Base-by-base conservation (phyloP, 1,140 invertebrate species). In the Bombus balteatus region DNA sequence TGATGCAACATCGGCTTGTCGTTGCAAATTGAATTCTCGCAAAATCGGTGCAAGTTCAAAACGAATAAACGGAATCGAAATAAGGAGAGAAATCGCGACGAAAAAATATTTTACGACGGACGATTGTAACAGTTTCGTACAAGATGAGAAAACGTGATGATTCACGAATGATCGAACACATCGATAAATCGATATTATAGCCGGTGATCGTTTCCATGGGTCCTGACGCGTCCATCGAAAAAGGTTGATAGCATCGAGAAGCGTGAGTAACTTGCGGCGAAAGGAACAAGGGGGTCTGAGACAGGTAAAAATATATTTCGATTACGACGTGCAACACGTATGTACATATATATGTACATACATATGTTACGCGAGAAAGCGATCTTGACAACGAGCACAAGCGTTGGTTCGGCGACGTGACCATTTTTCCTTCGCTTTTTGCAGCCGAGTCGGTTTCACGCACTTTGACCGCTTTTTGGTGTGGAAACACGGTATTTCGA, bases 231-330 rank as follows among this genome's bases (percentile, higher is more conserved):
- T 39, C 25, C 22, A 53, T 53, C 47, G 32, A 34, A 39, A 32
- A 34, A 81, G 53, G 65, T 81, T 47, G 73, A 59, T 57, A 88
- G n/a, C 57, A 57, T 59, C 34, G 41, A 39, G 41, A 41, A 85
- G 39, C 28, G 28, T 32, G 41, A 62, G 57, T 65, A 76, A 59
- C 47, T 25, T 66, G 68, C 22, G 47, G 25, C 57, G 43, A 32
- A 66, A 39, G 53, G 43, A 53, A 37, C 18, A 32, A 53, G 47
- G 10, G 68, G 65, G 1, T 37, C 15, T 65, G 32, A 59, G 41
- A 34, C 47, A 59, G 65, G 62, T 78, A 81, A 81, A 85, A 72
- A 65, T 75, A 32, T 18, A 57, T 85, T 78, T 81, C 73, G 65
- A 77, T 81, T 43, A 71, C 13, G n/a, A 34, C 70, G 59, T 77